A percentile compares a stretch with the other conserved stretches of the same genome.
These are phyloP conservation scores for Dicerorhinus sumatrensis DNA, from an alignment of 2,113 vertebrate species.

Conservation along the genomic window DNA sequence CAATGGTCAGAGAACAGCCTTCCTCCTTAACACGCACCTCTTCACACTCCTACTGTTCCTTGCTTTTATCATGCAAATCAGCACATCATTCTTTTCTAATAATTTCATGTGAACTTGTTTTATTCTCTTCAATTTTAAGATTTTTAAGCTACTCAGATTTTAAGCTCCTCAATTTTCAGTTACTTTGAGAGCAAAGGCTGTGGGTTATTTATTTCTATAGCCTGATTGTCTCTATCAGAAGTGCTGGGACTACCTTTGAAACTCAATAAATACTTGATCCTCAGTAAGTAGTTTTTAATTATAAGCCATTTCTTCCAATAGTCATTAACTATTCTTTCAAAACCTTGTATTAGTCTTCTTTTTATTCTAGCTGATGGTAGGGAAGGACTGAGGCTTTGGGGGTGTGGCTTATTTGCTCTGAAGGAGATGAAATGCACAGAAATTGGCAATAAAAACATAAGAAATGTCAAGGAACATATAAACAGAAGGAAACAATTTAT, in stretches of 20 bases:
- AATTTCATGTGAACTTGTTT: neutral
- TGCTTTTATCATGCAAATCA: neutral
- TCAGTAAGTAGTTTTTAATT: neutral
- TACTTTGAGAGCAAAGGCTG: neutral
- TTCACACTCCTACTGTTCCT: neutral
- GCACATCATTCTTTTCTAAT: neutral
- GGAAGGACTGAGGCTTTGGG: neutral
- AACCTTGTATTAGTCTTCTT: neutral
- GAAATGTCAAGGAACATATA: neutral
- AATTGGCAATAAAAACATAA: neutral
- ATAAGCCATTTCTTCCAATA: neutral
- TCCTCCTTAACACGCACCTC: neutral
- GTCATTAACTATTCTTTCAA: neutral
- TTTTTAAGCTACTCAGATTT: neutral
- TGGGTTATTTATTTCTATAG: neutral
- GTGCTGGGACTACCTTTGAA: neutral
- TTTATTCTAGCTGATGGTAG: neutral
- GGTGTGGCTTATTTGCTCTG: neutral
- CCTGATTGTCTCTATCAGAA: neutral
- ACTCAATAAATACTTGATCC: neutral
- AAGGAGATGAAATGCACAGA: neutral
- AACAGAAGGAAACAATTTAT: neutral
- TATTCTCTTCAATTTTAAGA: neutral
- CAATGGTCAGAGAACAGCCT: neutral
- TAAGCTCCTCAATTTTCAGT: neutral